These are phyloP conservation scores for Python bivittatus DNA, from an alignment of 2,113 vertebrate genomes.

Conservation along the genomic window DNA sequence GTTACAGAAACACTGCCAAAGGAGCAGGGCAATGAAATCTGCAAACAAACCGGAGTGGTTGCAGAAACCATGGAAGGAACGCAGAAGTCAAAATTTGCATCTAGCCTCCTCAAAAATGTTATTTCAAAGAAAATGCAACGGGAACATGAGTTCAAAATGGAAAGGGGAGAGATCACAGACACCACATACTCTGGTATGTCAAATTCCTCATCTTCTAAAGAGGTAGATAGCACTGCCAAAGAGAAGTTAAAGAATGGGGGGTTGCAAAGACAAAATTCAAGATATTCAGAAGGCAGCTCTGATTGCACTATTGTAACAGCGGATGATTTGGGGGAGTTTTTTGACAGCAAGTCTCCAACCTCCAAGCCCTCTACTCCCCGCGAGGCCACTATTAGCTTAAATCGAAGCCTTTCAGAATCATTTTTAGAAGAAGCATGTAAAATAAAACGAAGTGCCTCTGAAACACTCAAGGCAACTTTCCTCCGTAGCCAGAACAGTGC, in stretches of 20 bases:
- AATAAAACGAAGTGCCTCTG: conserved; percentile 83
- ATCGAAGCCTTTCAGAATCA: conserved; percentile 42
- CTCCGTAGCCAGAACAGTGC: conserved; percentile 94
- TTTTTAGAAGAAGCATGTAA: conserved; percentile 75
- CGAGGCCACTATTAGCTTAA: conserved; percentile 59
- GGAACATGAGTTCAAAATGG: conserved; percentile 96
- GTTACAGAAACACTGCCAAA: conserved; percentile 73
- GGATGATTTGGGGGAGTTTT: conserved; percentile 63
- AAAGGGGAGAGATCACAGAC: conserved; percentile 89
- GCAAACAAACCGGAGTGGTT: conserved; percentile 55
- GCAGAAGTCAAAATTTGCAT: conserved; percentile 87
- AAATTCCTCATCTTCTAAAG: conserved; percentile 56
- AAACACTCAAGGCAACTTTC: conserved; percentile 84
- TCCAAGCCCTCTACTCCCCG: conserved; percentile 76
- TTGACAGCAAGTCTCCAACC: conserved; percentile 73
- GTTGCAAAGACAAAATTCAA: conserved; percentile 80
- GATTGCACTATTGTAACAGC: conserved; percentile 75
- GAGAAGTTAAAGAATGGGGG: conserved; percentile 62
- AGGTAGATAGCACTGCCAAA: conserved; percentile 48
- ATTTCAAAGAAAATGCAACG: conserved; percentile 98
- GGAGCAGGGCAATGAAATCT: conserved; percentile 61
- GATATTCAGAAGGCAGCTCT: conserved; percentile 79
- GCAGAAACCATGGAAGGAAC: conserved; percentile 75
- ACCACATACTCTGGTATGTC: conserved; percentile 66
- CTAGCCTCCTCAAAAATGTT: conserved; percentile 92